Conservation (phyloP, 2,888 invertebrate genomes). For the Vesta saturnalis region DNA sequence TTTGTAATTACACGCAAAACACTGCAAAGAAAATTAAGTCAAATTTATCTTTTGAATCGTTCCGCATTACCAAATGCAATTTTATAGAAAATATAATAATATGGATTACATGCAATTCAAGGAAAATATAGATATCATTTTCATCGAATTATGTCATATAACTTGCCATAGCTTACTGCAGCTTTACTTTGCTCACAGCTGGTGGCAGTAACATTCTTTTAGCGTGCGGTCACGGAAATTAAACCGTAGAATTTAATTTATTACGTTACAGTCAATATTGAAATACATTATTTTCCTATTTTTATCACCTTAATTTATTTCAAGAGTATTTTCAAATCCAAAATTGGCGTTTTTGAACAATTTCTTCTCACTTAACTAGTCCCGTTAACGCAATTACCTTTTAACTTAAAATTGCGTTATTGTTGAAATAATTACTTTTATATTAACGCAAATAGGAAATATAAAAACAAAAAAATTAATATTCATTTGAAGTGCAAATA, state of each 20-base stretch:
- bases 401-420: no score
- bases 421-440: no score
- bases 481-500: no score
- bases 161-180: not conserved
- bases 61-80: not conserved
- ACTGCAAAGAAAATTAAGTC: not conserved
- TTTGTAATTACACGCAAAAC: not conserved
- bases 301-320: constrained; percentile 1
- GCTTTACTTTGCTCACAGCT: constrained; percentile 1
- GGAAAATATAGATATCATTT: not conserved
- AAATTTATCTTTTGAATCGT: constrained; percentile 2
- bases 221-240: constrained; percentile 1
- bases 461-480: no score
- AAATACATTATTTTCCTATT: not conserved
- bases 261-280: not conserved
- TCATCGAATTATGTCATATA: no score
- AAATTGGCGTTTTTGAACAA: no score
- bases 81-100: not conserved
- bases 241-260: constrained; percentile 1
- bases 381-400: no score
- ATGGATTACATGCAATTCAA: not conserved
- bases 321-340: not conserved
- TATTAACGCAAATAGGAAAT: no score
- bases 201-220: constrained; percentile 1
- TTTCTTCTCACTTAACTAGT: no score